phyloP scores from a whole-genome alignment of 2,797 vertebrate genomes.

The Ara ararauna region DNA sequence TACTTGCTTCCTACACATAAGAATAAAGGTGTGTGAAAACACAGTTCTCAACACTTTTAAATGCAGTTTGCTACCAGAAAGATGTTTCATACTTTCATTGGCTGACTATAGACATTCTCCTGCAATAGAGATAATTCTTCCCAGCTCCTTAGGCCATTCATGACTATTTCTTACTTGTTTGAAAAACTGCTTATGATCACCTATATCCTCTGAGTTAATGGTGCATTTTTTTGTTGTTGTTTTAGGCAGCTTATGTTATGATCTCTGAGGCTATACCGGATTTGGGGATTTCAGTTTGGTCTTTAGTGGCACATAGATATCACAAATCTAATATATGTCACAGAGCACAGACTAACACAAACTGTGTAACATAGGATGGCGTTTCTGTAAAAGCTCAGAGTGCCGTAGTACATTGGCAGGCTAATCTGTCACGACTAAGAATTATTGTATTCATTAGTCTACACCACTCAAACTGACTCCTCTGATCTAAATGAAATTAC shows the following conservation, averaged over 20 bases:
- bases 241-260: slow-evolving; percentile 15
- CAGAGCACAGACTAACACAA: not conserved
- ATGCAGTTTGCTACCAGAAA: not conserved
- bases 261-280: slow-evolving; percentile 6
- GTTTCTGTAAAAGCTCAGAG: slow-evolving; percentile 19
- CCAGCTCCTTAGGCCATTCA: not conserved
- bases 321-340: not conserved
- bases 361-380: not conserved
- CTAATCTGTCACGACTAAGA: slow-evolving; percentile 17
- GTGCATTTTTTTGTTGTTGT: not conserved
- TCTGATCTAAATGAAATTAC: slow-evolving; percentile 39
- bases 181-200: not conserved
- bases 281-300: slow-evolving; percentile 24
- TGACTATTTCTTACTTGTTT: not conserved
- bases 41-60: not conserved
- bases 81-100: not conserved
- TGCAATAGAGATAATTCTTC: not conserved
- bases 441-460: slow-evolving; percentile 42
- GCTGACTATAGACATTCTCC: not conserved
- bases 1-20: not conserved
- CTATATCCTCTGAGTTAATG: not conserved
- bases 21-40: not conserved
- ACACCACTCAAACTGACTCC: slow-evolving; percentile 8
- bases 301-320: slow-evolving; percentile 10
- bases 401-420: not conserved